A percentile compares a stretch with the other conserved stretches of the same genome.
phyloP scores from a whole-genome alignment of 2,797 vertebrate species.

The Poecilia gillii region DNA sequence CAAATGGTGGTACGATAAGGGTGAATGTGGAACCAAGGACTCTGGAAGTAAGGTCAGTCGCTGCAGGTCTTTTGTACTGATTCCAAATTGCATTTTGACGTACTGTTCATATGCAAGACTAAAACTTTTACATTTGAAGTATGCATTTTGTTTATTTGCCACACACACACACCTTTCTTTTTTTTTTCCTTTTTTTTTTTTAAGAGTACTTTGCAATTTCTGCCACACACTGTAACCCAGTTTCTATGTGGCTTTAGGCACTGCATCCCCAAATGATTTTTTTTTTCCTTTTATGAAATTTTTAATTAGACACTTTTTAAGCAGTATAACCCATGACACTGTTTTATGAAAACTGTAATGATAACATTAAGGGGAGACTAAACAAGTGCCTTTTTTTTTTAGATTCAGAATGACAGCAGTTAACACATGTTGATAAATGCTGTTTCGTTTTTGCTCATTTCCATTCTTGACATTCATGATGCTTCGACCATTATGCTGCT shows the following conservation, averaged over 20 bases:
- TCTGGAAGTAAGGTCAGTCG: conserved; percentile 97
- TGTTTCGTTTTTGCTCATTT: conserved; percentile 79
- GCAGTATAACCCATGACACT: conserved; percentile 44
- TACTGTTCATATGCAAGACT: conserved; percentile 94
- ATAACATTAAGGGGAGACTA: conserved; percentile 71
- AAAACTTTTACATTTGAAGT: conserved; percentile 76
- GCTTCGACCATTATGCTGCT: conserved; percentile 85
- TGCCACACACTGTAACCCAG: conserved; percentile 72
- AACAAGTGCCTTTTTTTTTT: conserved; percentile 71
- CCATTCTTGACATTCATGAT: conserved; percentile 84
- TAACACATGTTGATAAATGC: conserved; percentile 75
- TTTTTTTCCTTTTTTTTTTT: conserved; percentile 52
- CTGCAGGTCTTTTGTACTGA: conserved; percentile 99
- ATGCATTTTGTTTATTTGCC: conserved; percentile 75
- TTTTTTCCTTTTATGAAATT: conserved; percentile 34
- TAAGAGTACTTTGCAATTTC: conserved; percentile 47
- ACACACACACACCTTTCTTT: conserved; percentile 58
- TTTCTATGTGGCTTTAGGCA: conserved; percentile 71
- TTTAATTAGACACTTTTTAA: conserved; percentile 52
- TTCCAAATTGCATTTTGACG: conserved; percentile 99
- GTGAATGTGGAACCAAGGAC: conserved; percentile 95
- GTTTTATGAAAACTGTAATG: conserved; percentile 67
- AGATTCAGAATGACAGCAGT: conserved; percentile 68
- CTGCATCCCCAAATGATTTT: conserved; percentile 59
- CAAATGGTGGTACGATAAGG: conserved; percentile 99